phyloP scores from a whole-genome alignment of 2,113 vertebrate genomes.

The Oxyruncus cristatus region DNA sequence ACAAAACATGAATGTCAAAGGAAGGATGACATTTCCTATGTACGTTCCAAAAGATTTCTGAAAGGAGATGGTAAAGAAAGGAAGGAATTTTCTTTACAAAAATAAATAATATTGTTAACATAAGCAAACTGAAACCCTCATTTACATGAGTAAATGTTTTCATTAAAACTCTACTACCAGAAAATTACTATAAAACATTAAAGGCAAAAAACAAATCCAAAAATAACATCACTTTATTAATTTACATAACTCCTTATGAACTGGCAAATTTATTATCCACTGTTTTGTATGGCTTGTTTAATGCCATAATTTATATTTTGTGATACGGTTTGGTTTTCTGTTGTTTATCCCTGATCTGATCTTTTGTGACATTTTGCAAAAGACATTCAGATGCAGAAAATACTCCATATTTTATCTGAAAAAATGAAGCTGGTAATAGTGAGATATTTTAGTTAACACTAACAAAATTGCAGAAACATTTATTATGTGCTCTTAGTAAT shows the following conservation, averaged over 20 bases:
- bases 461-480: not conserved
- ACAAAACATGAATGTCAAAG: slow-evolving; percentile 69
- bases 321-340: not conserved
- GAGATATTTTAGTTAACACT: not conserved
- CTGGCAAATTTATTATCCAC: not conserved
- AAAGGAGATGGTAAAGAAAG: slow-evolving; percentile 54
- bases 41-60: slow-evolving; percentile 52
- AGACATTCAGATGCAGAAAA: not conserved
- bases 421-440: not conserved
- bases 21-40: slow-evolving; percentile 62
- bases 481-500: not conserved
- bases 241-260: slow-evolving; percentile 50
- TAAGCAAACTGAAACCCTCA: slow-evolving; percentile 58
- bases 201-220: slow-evolving; percentile 42
- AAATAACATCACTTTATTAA: slow-evolving; percentile 57
- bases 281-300: not conserved
- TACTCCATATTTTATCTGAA: not conserved
- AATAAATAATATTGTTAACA: slow-evolving; percentile 63
- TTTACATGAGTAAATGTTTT: slow-evolving; percentile 74
- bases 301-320: not conserved
- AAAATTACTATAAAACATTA: slow-evolving; percentile 67
- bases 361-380: not conserved
- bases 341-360: not conserved
- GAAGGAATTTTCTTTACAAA: slow-evolving; percentile 47
- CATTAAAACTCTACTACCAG: slow-evolving; percentile 67